Evolutionary conservation across 2,797 vertebrate species (phyloP).

Genomic region (Sebastes vulpes): DNA sequence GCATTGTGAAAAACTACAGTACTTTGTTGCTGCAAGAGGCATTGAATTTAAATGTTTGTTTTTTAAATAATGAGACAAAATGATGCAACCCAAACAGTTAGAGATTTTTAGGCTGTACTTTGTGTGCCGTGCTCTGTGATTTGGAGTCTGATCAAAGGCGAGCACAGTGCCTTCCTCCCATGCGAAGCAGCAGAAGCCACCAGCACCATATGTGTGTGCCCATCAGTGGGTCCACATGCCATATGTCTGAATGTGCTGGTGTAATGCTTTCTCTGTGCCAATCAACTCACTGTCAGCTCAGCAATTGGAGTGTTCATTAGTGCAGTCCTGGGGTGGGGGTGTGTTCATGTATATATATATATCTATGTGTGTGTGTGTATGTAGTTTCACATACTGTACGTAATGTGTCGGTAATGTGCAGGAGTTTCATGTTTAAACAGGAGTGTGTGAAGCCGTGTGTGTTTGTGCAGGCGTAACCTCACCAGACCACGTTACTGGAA

Average conservation of each 20-base stretch:
- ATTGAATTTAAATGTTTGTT: not conserved
- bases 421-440: not conserved
- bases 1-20: not conserved
- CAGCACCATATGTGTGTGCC: slow-evolving; percentile 84
- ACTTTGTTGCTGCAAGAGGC: not conserved
- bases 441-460: slow-evolving; percentile 17
- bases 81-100: slow-evolving; percentile 55
- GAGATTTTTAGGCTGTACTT: slow-evolving; percentile 58
- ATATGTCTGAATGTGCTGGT: slow-evolving; percentile 85
- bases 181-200: slow-evolving; percentile 77
- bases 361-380: not conserved
- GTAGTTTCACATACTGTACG: not conserved
- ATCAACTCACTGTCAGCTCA: slow-evolving; percentile 63
- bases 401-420: not conserved
- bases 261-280: slow-evolving; percentile 81
- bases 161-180: slow-evolving; percentile 68
- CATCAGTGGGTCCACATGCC: slow-evolving; percentile 85
- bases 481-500: slow-evolving; percentile 33
- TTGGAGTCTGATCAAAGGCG: slow-evolving; percentile 81
- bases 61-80: slow-evolving; percentile 35
- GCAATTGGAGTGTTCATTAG: slow-evolving; percentile 59
- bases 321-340: not conserved
- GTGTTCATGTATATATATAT: not conserved
- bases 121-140: slow-evolving; percentile 68
- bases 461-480: slow-evolving; percentile 30